phyloP scores from a whole-genome alignment of 2,797 vertebrate species.

The Masticophis lateralis region DNA sequence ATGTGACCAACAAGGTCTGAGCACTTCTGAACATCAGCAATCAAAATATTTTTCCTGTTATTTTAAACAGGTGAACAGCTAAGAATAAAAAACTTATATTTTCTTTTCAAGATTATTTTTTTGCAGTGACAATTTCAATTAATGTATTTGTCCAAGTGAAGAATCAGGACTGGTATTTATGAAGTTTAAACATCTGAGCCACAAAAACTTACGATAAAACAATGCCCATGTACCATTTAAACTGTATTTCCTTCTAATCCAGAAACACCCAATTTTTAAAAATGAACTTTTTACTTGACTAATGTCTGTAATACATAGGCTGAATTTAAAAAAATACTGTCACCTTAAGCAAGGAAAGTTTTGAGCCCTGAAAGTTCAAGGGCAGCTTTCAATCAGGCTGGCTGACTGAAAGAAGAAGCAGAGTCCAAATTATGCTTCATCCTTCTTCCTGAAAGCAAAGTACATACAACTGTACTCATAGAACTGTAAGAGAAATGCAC shows the following conservation, averaged over 20 bases:
- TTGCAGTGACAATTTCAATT: neutral
- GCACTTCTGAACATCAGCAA: neutral
- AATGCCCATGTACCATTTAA: neutral
- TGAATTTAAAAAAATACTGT: neutral
- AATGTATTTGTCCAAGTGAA: neutral
- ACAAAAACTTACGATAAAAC: neutral
- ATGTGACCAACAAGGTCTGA: neutral
- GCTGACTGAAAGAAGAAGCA: neutral
- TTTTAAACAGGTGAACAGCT: neutral
- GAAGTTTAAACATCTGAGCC: neutral
- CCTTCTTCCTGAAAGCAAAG: neutral
- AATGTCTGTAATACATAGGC: neutral
- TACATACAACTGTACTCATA: neutral
- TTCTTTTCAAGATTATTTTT: neutral
- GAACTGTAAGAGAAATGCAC: neutral
- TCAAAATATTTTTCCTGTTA: neutral
- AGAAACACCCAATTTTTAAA: neutral
- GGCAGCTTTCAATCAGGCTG: neutral
- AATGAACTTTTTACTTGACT: neutral
- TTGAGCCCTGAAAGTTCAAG: neutral
- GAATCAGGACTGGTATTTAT: too few species aligned
- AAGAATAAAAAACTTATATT: neutral
- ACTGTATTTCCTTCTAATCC: neutral
- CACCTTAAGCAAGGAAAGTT: neutral
- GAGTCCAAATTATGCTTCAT: neutral